phyloP scores from a whole-genome alignment of 2,113 vertebrate genomes.

The Centropristis striata region DNA sequence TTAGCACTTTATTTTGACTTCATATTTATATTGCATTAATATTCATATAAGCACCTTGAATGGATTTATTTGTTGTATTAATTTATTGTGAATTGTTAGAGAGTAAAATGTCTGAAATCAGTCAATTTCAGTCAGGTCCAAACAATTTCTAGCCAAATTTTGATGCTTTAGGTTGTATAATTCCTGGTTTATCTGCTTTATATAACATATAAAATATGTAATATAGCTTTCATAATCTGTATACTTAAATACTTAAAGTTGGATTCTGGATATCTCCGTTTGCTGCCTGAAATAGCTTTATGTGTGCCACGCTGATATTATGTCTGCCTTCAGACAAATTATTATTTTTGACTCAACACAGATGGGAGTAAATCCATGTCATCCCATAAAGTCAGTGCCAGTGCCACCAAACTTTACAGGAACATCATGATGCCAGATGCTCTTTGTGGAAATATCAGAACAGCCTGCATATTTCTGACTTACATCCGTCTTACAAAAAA shows the following conservation, averaged over 20 bases:
- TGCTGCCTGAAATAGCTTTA: not conserved
- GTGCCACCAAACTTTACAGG: slow-evolving; percentile 45
- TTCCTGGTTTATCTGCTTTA: not conserved
- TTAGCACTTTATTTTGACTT: not conserved
- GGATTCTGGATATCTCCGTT: not conserved
- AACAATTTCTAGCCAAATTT: not conserved
- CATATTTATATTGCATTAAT: slow-evolving; percentile 3
- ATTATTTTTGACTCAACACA: slow-evolving; percentile 57
- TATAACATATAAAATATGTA: not conserved
- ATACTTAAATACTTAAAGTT: not conserved
- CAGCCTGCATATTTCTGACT: slow-evolving; percentile 45
- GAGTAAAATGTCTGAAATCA: not conserved
- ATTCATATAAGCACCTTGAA: not conserved
- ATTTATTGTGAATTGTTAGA: not conserved
- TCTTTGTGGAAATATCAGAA: slow-evolving; percentile 46
- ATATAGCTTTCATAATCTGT: not conserved
- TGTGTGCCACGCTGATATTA: slow-evolving; percentile 5
- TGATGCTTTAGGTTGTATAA: not conserved
- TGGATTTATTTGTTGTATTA: not conserved
- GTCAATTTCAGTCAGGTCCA: not conserved
- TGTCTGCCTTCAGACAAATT: slow-evolving; percentile 34
- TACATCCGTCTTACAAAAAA: slow-evolving; percentile 41
- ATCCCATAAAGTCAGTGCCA: slow-evolving; percentile 47
- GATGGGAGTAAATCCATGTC: slow-evolving; percentile 68
- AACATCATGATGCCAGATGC: slow-evolving; percentile 49